Base-by-base conservation (phyloP, 2,888 invertebrate genomes). In the Eilema sororculum region DNA sequence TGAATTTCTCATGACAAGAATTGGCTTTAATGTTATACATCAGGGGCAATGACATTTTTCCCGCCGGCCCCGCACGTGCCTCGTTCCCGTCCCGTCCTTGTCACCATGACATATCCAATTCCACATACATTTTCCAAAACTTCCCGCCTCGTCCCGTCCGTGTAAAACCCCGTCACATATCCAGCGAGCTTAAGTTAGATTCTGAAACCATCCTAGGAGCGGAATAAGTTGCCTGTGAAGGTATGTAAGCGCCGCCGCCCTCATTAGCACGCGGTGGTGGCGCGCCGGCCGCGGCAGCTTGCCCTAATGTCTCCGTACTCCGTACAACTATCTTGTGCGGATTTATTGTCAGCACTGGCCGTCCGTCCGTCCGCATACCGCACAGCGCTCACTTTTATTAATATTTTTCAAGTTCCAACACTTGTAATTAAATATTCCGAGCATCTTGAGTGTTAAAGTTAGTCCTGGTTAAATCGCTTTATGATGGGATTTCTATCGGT, bases 221-320 rank as follows among this genome's bases (percentile, higher is more conserved):
- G 20, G n/a, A 70, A 62, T 30, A 62, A 66, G 70, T 66, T 56
- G 65, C 37, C 68, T 68, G 65, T 28, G 52, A 63, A 52, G 71
- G 58, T 64, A 58, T 63, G 52, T 46, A 1, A 37, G 65, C 66
- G 30, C 24, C 66, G 30, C 24, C 12, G 64, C 60, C 67, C 75
- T 85, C 84, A 87, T 88, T 86, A 86, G 85, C 79, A 86, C 37
- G 83, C 86, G 69, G 74, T 41, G 77, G 68, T 76, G 75, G 9
- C 9, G 13, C 9, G 57, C 22, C n/a, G 75, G 68, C 73, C 67
- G 67, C 82, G 67, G 86, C 71, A 87, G 89, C 88, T 88, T 86
- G 87, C 78, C 70, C 76, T 86, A 85, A 89, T 86, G 84, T 84
- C 84, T 84, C 74, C 73, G 25, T 73, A 77, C 84, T 84, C 74